phyloP scores from a whole-genome alignment of 2,797 vertebrate species.

The Yasuhikotakia modesta region DNA sequence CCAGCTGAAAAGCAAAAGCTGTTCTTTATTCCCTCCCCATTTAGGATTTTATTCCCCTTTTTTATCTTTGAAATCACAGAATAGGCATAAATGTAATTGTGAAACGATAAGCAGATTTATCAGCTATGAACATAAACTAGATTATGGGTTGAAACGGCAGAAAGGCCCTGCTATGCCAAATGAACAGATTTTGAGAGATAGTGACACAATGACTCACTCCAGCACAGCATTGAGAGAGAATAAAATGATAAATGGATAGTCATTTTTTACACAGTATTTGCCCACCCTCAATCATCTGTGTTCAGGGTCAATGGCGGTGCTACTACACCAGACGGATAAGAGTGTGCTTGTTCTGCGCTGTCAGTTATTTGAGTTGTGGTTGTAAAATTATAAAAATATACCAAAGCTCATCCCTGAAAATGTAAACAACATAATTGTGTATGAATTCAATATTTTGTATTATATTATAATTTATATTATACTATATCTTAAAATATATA shows the following conservation, averaged over 20 bases:
- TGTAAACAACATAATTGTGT: background rate
- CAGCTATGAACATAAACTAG: slow-evolving; percentile 40
- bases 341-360: slow-evolving; percentile 24
- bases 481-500: no score
- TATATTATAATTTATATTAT: no score
- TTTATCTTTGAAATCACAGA: slow-evolving; percentile 31
- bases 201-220: slow-evolving; percentile 37
- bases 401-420: background rate
- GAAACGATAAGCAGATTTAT: slow-evolving; percentile 22
- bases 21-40: background rate
- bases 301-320: slow-evolving; percentile 34
- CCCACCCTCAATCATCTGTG: slow-evolving; percentile 9
- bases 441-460: background rate
- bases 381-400: no score
- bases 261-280: slow-evolving; percentile 1
- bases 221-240: slow-evolving; percentile 25
- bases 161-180: slow-evolving; percentile 38
- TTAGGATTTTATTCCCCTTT: background rate
- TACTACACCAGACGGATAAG: slow-evolving; percentile 8
- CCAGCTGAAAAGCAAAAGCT: slow-evolving; percentile 8
- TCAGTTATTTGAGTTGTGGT: slow-evolving; percentile 10
- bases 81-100: slow-evolving; percentile 9
- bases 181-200: slow-evolving; percentile 47
- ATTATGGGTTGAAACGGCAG: slow-evolving; percentile 45
- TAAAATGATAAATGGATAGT: slow-evolving; percentile 10